Conservation (phyloP, 2,888 invertebrate species). For the Chaetogeoica ovagalla region DNA sequence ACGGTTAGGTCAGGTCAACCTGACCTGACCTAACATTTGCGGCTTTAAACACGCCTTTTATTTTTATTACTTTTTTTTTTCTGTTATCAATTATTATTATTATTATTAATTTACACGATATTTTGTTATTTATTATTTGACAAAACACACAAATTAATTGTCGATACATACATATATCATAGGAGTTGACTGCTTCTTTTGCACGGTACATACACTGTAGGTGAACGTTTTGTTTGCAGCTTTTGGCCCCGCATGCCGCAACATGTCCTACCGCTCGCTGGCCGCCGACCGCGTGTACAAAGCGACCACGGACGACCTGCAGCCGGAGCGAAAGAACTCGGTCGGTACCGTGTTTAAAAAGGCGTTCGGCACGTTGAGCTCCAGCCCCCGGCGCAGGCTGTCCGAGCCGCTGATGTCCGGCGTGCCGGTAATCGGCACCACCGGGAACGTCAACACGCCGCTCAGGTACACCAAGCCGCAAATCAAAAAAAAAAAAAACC, state of each 20-base stretch:
- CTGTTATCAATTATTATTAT: too few relatives aligned
- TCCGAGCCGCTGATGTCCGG: conserved; percentile 51
- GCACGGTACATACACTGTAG: conserved; percentile 23
- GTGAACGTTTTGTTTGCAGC: conserved; percentile 45
- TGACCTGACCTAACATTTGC: too few relatives aligned
- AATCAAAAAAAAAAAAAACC: too few relatives aligned
- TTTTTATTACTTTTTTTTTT: too few relatives aligned
- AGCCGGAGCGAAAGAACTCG: conserved; percentile 52
- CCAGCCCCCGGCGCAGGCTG: conserved; percentile 53
- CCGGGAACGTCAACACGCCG: conserved; percentile 50
- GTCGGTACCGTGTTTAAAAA: conserved; percentile 50
- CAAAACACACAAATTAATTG: too few relatives aligned
- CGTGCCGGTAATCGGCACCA: conserved; percentile 49
- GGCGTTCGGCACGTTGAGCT: conserved; percentile 48
- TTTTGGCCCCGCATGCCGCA: conserved; percentile 59
- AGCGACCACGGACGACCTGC: conserved; percentile 61
- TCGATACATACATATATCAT: too few relatives aligned
- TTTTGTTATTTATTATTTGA: too few relatives aligned
- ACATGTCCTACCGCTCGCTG: conserved; percentile 66
- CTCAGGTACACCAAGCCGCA: conserved; percentile 35
- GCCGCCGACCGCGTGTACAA: conserved; percentile 68
- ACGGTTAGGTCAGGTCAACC: too few relatives aligned
- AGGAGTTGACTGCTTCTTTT: too few relatives aligned
- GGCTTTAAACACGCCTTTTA: too few relatives aligned
- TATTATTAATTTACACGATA: too few relatives aligned